Percentiles rank a stretch among this genome's conserved stretches.
Evolutionary conservation across 92 coral and sea anemone genomes (phyloP).

Genomic region (Paramuricea clavata): DNA sequence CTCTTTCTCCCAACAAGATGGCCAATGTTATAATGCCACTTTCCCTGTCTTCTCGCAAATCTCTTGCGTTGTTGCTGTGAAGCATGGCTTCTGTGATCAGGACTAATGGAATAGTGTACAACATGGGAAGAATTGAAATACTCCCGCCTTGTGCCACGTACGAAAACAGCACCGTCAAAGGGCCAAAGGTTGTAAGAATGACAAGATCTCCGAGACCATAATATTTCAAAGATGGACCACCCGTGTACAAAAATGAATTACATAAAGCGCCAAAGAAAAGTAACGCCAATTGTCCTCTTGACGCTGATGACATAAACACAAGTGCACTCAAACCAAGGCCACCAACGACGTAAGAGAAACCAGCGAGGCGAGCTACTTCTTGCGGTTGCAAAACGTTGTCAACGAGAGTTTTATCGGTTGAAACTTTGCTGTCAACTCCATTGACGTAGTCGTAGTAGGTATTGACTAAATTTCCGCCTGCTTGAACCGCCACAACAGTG

Average conservation of each 20-base stretch:
- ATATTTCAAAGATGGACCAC: constrained; percentile 90
- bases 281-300: constrained; percentile 86
- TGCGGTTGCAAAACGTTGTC: constrained; percentile 82
- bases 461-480: constrained; percentile 90
- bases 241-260: constrained; percentile 91
- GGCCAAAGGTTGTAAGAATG: constrained; percentile 90
- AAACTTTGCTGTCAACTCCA: constrained; percentile 91
- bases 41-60: constrained; percentile 78
- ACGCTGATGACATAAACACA: constrained; percentile 84
- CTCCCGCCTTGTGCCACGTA: constrained; percentile 87
- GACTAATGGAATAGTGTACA: constrained; percentile 87
- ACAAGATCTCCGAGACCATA: constrained; percentile 91
- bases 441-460: constrained; percentile 91
- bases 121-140: constrained; percentile 74
- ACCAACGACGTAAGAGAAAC: constrained; percentile 74
- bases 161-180: constrained; percentile 85
- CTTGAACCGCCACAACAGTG: constrained; percentile 91
- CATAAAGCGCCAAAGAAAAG: constrained; percentile 88
- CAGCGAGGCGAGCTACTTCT: constrained; percentile 89
- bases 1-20: constrained; percentile 80
- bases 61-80: constrained; percentile 95
- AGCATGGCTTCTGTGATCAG: constrained; percentile 94
- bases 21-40: constrained; percentile 94
- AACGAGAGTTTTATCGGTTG: constrained; percentile 90
- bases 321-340: constrained; percentile 76